phyloP scores from a whole-genome alignment of 2,113 vertebrate genomes.

The Ramphastos sulfuratus region DNA sequence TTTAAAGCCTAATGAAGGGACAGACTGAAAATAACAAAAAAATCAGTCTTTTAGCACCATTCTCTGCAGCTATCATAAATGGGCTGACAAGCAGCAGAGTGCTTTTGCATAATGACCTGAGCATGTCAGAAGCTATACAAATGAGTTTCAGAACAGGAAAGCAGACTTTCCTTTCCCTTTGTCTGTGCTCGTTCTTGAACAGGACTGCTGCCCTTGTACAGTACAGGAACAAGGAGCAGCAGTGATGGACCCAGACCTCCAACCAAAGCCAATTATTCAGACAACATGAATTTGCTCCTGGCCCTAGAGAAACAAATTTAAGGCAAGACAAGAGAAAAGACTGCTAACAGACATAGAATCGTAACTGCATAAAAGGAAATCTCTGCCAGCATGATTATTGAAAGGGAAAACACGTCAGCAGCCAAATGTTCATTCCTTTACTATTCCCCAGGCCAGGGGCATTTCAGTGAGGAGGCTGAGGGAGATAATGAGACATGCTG shows the following conservation, averaged over 20 bases:
- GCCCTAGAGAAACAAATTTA: background rate
- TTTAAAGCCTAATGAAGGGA: background rate
- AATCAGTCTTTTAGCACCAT: background rate
- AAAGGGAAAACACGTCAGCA: background rate
- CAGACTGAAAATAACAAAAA: background rate
- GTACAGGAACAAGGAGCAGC: background rate
- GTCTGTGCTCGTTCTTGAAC: background rate
- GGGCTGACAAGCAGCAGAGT: background rate
- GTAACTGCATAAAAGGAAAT: background rate
- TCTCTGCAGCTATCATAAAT: background rate
- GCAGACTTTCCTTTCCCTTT: background rate
- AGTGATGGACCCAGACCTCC: background rate
- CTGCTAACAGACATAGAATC: background rate
- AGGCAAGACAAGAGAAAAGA: background rate
- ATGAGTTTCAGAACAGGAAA: background rate
- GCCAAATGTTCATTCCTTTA: background rate
- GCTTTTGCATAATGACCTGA: background rate
- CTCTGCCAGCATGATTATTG: background rate
- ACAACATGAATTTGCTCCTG: background rate
- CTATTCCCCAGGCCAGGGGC: background rate
- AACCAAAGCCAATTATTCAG: background rate
- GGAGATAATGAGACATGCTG: background rate
- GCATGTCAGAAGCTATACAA: background rate
- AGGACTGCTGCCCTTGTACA: background rate
- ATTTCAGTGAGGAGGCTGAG: background rate